A percentile compares a stretch with the other conserved stretches of the same genome.
Conservation (phyloP, 2,888 invertebrate genomes). For the Philereme vetulata region DNA sequence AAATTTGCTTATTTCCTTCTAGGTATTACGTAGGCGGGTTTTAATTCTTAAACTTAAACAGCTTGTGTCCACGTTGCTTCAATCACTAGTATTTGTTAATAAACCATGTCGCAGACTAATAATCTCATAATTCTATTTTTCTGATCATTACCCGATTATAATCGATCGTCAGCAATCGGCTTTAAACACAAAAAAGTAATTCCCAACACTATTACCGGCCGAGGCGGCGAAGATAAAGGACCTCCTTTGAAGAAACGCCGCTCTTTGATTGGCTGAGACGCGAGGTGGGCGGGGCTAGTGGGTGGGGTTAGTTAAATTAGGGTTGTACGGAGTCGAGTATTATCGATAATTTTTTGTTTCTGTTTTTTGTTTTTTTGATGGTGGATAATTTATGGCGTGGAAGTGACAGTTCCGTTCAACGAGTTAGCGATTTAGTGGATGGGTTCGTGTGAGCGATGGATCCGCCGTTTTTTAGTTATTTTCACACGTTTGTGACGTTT, state of each 20-base stretch:
- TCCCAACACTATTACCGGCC: slow-evolving; percentile 73
- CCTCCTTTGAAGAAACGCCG: slow-evolving; percentile 55
- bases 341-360: slow-evolving; percentile 76
- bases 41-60: too few species aligned
- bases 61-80: too few species aligned
- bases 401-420: slow-evolving; percentile 68
- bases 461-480: slow-evolving; percentile 42
- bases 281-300: slow-evolving; percentile 59
- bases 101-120: too few species aligned
- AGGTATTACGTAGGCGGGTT: too few species aligned
- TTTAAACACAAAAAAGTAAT: slow-evolving; percentile 69
- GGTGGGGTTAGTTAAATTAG: slow-evolving; percentile 62
- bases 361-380: slow-evolving; percentile 56
- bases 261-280: slow-evolving; percentile 62
- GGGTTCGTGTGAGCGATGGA: slow-evolving; percentile 56
- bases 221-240: slow-evolving; percentile 58
- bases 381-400: slow-evolving; percentile 71
- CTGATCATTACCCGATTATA: too few species aligned
- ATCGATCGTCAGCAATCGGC: too few species aligned
- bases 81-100: too few species aligned
- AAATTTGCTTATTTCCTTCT: too few species aligned
- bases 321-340: slow-evolving; percentile 60
- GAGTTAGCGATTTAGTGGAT: slow-evolving; percentile 48
- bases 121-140: too few species aligned
- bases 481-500: slow-evolving; percentile 17